A percentile compares a stretch with the other conserved stretches of the same genome.
Conservation (phyloP, 2,888 invertebrate genomes). For the Eustalomyia histrio region DNA sequence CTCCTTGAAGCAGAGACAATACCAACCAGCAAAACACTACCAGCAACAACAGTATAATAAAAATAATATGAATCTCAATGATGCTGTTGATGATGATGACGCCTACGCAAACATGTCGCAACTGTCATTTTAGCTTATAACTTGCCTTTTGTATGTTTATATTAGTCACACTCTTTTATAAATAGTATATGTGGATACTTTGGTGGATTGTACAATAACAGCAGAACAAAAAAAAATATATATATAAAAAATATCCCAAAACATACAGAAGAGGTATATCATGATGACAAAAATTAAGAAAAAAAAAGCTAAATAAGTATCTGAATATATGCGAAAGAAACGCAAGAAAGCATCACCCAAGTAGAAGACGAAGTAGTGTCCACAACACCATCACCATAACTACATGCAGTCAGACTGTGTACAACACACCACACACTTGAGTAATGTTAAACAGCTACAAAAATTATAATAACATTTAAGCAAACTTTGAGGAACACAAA, state of each 20-base stretch:
- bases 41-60: slow-evolving; percentile 44
- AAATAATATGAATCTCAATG: slow-evolving; percentile 65
- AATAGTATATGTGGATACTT: neutral
- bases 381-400: slow-evolving; percentile 31
- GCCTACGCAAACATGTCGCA: slow-evolving; percentile 77
- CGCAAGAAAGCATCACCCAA: slow-evolving; percentile 48
- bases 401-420: neutral
- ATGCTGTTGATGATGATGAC: slow-evolving; percentile 68
- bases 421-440: slow-evolving; percentile 27
- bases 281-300: slow-evolving; percentile 55
- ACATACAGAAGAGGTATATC: slow-evolving; percentile 48
- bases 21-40: slow-evolving; percentile 5
- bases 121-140: slow-evolving; percentile 78
- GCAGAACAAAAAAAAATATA: slow-evolving; percentile 6
- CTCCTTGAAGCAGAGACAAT: slow-evolving; percentile 52
- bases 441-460: slow-evolving; percentile 45
- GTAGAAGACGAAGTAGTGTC: slow-evolving; percentile 4
- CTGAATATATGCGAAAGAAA: slow-evolving; percentile 28
- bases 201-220: slow-evolving; percentile 32
- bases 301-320: slow-evolving; percentile 43
- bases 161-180: slow-evolving; percentile 72
- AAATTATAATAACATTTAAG: slow-evolving; percentile 56
- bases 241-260: slow-evolving; percentile 24
- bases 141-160: slow-evolving; percentile 78
- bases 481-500: slow-evolving; percentile 38